Conservation (phyloP, 2,113 vertebrate species). For the Nothoprocta pentlandii region DNA sequence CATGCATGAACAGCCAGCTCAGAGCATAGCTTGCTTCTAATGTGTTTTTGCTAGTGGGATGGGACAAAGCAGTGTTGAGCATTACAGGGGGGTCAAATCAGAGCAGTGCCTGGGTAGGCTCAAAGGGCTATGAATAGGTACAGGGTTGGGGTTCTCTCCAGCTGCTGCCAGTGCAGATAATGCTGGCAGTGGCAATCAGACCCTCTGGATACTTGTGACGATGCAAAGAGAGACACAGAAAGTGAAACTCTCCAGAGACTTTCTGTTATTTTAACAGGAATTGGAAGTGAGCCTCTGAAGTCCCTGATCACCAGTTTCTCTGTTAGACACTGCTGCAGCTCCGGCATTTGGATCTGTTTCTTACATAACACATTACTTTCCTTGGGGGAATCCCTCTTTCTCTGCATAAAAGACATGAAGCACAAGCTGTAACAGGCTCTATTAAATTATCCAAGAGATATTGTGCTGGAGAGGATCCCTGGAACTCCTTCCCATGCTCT, state of each 20-base stretch:
- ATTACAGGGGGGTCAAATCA: background rate
- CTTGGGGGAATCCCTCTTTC: slow-evolving; percentile 30
- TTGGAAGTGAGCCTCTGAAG: background rate
- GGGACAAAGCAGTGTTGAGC: background rate
- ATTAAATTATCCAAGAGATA: slow-evolving; percentile 44
- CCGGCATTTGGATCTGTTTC: slow-evolving; percentile 28
- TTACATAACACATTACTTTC: slow-evolving; percentile 1
- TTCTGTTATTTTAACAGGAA: background rate
- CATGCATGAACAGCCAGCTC: background rate
- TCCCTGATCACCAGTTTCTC: background rate
- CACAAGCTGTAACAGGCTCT: background rate
- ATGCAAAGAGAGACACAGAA: background rate
- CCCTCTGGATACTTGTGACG: background rate
- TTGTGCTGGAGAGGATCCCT: slow-evolving; percentile 30
- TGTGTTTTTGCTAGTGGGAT: background rate
- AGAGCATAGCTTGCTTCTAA: background rate
- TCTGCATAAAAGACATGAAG: background rate
- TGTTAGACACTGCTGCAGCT: background rate
- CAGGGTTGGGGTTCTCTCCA: background rate
- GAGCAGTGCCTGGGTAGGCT: background rate
- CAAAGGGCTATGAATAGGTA: background rate
- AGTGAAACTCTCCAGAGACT: background rate
- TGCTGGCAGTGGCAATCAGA: background rate
- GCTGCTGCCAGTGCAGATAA: background rate
- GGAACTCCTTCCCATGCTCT: background rate